Conservation (phyloP, 2,888 invertebrate species). For the Xanthia icteritia region DNA sequence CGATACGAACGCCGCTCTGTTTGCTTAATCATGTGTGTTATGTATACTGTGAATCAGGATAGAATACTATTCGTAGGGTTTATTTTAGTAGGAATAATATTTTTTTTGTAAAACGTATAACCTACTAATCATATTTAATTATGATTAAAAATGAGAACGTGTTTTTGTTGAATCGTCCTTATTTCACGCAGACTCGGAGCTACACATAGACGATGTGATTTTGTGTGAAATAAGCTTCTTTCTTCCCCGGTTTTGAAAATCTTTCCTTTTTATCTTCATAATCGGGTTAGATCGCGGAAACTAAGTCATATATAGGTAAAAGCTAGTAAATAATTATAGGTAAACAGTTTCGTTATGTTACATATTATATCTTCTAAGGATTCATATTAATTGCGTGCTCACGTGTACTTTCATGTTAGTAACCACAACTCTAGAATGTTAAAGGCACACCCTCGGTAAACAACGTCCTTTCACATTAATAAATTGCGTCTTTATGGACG, state of each 20-base stretch:
- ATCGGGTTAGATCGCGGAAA: not conserved
- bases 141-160: not conserved
- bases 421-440: not conserved
- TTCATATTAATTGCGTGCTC: conserved; percentile 21
- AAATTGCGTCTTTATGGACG: not conserved
- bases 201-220: not conserved
- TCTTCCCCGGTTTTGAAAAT: not conserved
- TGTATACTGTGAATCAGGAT: conserved; percentile 14
- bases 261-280: not conserved
- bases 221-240: no score
- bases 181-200: no score
- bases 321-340: not conserved
- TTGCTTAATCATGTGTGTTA: conserved; percentile 13
- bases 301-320: not conserved
- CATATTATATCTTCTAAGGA: conserved; percentile 7
- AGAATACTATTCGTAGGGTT: not conserved
- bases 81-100: not conserved
- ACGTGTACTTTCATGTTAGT: conserved; percentile 1
- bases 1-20: conserved; percentile 18
- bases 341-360: not conserved
- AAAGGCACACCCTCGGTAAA: conserved; percentile 12
- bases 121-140: not conserved
- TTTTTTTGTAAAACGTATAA: no score
- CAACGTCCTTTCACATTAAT: not conserved
- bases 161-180: not conserved